Percentiles rank a stretch among this genome's conserved stretches.
Conservation (phyloP, 2,888 invertebrate species). For the Tholera decimalis region DNA sequence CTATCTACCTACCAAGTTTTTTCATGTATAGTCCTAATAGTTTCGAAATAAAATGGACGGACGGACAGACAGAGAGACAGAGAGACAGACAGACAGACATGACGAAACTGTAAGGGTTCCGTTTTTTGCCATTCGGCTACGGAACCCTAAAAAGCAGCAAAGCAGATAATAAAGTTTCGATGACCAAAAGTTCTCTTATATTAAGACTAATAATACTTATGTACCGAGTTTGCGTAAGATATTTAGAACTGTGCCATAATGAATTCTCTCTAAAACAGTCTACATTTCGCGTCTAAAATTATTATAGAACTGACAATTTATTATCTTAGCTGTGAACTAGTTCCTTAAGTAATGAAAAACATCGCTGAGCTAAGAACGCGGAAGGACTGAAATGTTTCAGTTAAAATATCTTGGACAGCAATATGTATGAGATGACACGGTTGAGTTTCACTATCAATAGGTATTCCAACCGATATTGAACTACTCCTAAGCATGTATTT, state of each 20-base stretch:
- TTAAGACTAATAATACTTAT: not conserved
- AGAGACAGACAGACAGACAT: too few relatives aligned
- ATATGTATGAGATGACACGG: conserved; percentile 6
- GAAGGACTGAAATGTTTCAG: conserved; percentile 30
- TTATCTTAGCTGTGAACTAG: conserved; percentile 9
- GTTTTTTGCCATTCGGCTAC: too few relatives aligned
- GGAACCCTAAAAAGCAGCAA: too few relatives aligned
- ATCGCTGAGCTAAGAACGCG: conserved; percentile 14
- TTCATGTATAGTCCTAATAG: too few relatives aligned
- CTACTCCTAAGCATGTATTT: conserved; percentile 20
- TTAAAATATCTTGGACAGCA: conserved; percentile 3
- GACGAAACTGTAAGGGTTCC: too few relatives aligned
- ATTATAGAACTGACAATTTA: conserved; percentile 33
- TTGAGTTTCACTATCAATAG: conserved; percentile 21
- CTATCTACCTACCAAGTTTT: too few relatives aligned
- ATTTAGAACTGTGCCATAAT: not conserved
- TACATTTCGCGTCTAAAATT: not conserved
- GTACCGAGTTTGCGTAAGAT: not conserved
- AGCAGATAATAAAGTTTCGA: too few relatives aligned
- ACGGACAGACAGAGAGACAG: too few relatives aligned
- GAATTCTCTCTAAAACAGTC: not conserved
- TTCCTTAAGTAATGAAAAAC: conserved; percentile 31
- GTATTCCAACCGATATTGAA: conserved; percentile 25
- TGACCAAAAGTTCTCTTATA: conserved; percentile 5
- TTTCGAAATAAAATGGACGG: too few relatives aligned